Base-by-base conservation (phyloP, 2,888 invertebrate species). In the Amiota minor region DNA sequence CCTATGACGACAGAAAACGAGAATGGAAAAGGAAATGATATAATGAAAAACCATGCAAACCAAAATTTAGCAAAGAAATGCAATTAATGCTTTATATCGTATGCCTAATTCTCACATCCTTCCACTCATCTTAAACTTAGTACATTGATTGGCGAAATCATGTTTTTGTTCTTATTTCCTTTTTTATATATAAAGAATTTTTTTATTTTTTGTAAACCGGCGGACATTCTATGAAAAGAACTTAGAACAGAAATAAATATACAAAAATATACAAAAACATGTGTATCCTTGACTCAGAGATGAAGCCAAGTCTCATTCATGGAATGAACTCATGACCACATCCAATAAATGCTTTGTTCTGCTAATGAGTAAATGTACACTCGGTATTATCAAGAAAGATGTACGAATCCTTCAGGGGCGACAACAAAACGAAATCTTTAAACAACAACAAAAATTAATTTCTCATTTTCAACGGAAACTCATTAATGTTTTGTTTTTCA, bases 401-500 rank as follows among this genome's bases (percentile, higher is more conserved):
- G 12, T 53, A n/a, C 53, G 53, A 35, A n/a, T 53, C 14, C 12
- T n/a, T 53, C 53, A 53, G 53, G 14, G 53, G 14, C 0, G 12
- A 12, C n/a, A 53, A n/a, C 20, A 23, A 61, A 6, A 18, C 61
- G n/a, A n/a, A 61, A 35, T 35, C 35, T 11, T 23, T 23, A 61
- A 18, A 61, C 20, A 61, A 23, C 9, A 16, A 62, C 14, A 68
- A 53, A 68, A 68, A 68, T 68, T 20, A 68, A 68, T 23, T 53
- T 68, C 67, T 68, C 65, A 67, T 67, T 67, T 67, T 49, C 16
- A 49, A 68, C 67, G 67, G 67, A 68, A 68, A 68, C 67, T 68
- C 67, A 68, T 68, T 68, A 68, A 68, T 68, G 67, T 68, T 68
- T 50, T 67, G 67, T 20, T n/a, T n/a, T 35, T 35, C 35, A 35